A percentile compares a stretch with the other conserved stretches of the same genome.
These are phyloP conservation scores for Furnarius figulus DNA, from an alignment of 2,113 vertebrate species.

Conservation along the genomic window DNA sequence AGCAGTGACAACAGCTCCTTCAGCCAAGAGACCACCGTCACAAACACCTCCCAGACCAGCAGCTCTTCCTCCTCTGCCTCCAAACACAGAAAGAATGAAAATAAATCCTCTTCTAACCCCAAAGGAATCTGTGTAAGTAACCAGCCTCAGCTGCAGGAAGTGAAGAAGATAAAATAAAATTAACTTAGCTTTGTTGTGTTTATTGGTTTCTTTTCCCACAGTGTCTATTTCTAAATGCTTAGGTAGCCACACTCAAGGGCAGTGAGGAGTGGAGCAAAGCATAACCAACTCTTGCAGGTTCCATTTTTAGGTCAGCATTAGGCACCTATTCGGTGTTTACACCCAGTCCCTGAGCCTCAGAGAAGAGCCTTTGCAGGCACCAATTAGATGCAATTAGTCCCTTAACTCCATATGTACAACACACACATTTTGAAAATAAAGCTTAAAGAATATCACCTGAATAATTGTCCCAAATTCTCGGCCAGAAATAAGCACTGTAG, in stretches of 20 bases:
- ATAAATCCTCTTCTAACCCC: conserved; percentile 78
- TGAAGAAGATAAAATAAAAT: neutral
- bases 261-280: neutral
- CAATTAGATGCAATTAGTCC: neutral
- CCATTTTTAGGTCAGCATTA: neutral
- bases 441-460: neutral
- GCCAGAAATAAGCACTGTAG: neutral
- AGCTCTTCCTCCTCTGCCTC: conserved; percentile 70
- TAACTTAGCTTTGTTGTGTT: neutral
- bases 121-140: conserved; percentile 84
- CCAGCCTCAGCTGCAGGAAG: neutral
- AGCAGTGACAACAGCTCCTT: conserved; percentile 78
- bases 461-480: neutral
- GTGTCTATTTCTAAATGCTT: neutral
- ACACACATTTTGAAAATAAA: neutral
- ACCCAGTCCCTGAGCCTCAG: neutral
- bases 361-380: neutral
- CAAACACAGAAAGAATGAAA: conserved; percentile 87
- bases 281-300: neutral
- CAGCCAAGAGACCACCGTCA: conserved; percentile 75
- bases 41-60: conserved; percentile 51
- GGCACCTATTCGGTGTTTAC: neutral
- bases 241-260: neutral
- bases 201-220: neutral
- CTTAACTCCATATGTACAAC: neutral